These are phyloP conservation scores for Gadopsis bispinosus DNA, from an alignment of 2,797 vertebrate genomes.

Conservation along the genomic window DNA sequence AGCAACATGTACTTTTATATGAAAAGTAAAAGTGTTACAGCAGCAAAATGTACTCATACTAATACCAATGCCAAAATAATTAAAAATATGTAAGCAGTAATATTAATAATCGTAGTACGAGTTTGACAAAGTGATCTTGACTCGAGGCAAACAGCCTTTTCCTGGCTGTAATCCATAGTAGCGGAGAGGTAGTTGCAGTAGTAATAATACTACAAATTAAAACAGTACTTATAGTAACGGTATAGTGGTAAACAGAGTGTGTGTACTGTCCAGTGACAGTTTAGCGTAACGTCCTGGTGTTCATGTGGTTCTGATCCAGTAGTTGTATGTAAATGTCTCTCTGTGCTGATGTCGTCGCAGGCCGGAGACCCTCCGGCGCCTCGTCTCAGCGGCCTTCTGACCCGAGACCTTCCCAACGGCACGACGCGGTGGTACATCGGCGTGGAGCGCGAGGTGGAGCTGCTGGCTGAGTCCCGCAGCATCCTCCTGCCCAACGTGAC, in stretches of 20 bases:
- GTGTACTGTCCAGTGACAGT: background rate
- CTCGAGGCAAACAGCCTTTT: background rate
- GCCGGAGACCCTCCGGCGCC: fast-evolving
- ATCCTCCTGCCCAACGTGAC: slow-evolving; percentile 73
- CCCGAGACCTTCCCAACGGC: slow-evolving; percentile 43
- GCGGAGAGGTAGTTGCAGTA: background rate
- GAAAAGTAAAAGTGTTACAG: too few relatives aligned
- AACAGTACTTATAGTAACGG: background rate
- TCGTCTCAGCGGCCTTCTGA: slow-evolving; percentile 37
- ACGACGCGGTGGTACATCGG: background rate
- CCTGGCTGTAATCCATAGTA: background rate
- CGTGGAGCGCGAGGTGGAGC: slow-evolving; percentile 33
- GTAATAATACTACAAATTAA: background rate
- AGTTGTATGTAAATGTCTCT: background rate
- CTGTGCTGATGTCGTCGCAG: slow-evolving; percentile 29
- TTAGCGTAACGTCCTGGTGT: background rate
- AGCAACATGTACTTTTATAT: too few relatives aligned
- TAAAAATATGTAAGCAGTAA: background rate
- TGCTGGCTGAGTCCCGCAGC: slow-evolving; percentile 37
- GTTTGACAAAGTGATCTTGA: too few relatives aligned
- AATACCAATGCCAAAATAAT: too few relatives aligned
- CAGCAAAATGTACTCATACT: too few relatives aligned
- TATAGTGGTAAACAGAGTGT: too few relatives aligned
- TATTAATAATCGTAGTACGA: background rate
- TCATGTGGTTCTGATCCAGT: background rate